These are phyloP conservation scores for Aphelocoma californica DNA, from an alignment of 2,797 vertebrate genomes.

Conservation along the genomic window DNA sequence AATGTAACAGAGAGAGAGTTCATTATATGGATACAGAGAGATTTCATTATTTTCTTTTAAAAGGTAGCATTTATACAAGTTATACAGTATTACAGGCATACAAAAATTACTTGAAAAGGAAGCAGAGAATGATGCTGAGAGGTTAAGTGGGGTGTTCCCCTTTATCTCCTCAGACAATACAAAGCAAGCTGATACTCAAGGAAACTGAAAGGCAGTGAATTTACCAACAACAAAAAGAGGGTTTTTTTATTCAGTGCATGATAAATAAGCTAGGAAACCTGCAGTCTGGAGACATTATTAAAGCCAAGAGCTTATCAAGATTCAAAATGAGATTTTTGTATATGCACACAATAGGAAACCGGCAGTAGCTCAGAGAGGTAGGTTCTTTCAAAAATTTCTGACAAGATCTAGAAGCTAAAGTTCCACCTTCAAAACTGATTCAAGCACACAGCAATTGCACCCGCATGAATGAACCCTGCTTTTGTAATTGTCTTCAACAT, in stretches of 20 bases:
- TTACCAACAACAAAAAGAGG: constrained; percentile 46
- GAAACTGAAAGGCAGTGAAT: constrained; percentile 35
- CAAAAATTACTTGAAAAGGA: constrained; percentile 21
- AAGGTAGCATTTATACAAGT: constrained; percentile 29
- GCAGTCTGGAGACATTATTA: constrained; percentile 39
- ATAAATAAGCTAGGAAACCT: constrained; percentile 47
- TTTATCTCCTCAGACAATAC: constrained; percentile 48
- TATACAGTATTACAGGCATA: neutral
- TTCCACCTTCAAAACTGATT: neutral
- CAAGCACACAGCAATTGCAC: neutral
- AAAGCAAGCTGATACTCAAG: constrained; percentile 36
- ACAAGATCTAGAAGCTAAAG: neutral
- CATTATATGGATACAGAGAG: neutral
- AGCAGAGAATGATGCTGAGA: constrained; percentile 26
- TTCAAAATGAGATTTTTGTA: constrained; percentile 48
- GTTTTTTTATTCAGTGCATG: neutral
- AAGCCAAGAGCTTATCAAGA: constrained; percentile 48
- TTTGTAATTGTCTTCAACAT: neutral
- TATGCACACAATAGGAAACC: constrained; percentile 13
- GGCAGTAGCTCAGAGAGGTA: neutral
- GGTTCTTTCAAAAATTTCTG: constrained; percentile 11
- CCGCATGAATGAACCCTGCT: fast-evolving
- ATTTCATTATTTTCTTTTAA: constrained; percentile 25
- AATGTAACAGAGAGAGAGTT: constrained; percentile 1
- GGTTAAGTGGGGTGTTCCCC: constrained; percentile 43